phyloP scores from a whole-genome alignment of 2,797 vertebrate species.

The Echeneis naucrates region DNA sequence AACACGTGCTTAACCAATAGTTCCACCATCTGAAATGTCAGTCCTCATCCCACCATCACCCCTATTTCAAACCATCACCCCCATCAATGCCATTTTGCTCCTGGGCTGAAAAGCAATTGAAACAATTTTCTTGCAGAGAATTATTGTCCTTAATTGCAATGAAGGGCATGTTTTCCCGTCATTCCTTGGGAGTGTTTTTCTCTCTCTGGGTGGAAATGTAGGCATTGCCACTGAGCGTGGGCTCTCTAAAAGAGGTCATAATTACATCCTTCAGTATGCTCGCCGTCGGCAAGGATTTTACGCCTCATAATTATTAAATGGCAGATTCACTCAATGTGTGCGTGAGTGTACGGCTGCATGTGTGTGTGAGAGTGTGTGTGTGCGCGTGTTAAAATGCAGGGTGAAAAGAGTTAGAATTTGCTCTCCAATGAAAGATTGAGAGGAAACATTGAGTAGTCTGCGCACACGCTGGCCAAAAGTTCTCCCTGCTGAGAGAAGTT shows the following conservation, averaged over 20 bases:
- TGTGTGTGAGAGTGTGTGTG: background rate
- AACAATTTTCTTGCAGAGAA: slow-evolving; percentile 84
- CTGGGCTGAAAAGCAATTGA: slow-evolving; percentile 85
- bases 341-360: slow-evolving; percentile 16
- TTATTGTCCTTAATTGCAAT: slow-evolving; percentile 86
- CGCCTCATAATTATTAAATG: slow-evolving; percentile 87
- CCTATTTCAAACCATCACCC: slow-evolving; percentile 80
- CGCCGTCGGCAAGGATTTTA: slow-evolving; percentile 87
- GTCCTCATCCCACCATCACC: slow-evolving; percentile 69
- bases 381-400: slow-evolving; percentile 60
- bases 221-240: slow-evolving; percentile 79
- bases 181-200: slow-evolving; percentile 80
- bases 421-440: slow-evolving; percentile 65
- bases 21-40: slow-evolving; percentile 74
- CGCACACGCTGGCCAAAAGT: slow-evolving; percentile 58
- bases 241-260: slow-evolving; percentile 85
- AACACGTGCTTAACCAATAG: slow-evolving; percentile 64
- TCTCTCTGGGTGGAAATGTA: slow-evolving; percentile 80
- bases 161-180: slow-evolving; percentile 81
- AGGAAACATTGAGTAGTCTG: slow-evolving; percentile 61
- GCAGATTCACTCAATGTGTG: slow-evolving; percentile 74
- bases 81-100: slow-evolving; percentile 83
- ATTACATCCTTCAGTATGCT: slow-evolving; percentile 87
- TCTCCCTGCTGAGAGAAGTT: slow-evolving; percentile 57
- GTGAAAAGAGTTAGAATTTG: slow-evolving; percentile 69